A percentile compares a stretch with the other conserved stretches of the same genome.
phyloP scores from a whole-genome alignment of 1,140 invertebrate species.

The Drosophila insularis region DNA sequence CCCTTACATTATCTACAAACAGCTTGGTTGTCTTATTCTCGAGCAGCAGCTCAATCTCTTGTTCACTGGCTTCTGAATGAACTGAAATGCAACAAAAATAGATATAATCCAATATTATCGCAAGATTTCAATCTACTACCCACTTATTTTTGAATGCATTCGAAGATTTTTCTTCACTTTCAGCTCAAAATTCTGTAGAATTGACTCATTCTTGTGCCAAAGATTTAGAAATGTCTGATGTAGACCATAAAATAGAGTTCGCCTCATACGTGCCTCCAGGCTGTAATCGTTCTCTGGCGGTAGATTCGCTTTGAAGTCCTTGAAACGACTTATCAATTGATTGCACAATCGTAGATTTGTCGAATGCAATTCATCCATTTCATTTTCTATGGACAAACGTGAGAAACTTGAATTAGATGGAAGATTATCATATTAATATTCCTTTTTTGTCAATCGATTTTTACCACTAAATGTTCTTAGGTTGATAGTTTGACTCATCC shows the following conservation, averaged over 20 bases:
- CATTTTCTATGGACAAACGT: constrained; percentile 60
- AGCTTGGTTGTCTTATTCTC: constrained; percentile 78
- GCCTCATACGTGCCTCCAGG: constrained; percentile 77
- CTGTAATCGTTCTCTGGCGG: constrained; percentile 73
- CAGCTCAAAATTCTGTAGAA: constrained; percentile 70
- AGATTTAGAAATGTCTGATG: constrained; percentile 77
- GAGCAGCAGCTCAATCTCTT: constrained; percentile 77
- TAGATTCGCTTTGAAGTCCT: constrained; percentile 73
- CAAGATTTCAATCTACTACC: constrained; percentile 20
- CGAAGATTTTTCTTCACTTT: constrained; percentile 77
- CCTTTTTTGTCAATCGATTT: neutral
- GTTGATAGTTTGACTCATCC: constrained; percentile 75
- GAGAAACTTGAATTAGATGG: neutral
- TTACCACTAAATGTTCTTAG: constrained; percentile 74
- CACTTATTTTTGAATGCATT: constrained; percentile 77
- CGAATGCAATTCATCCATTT: constrained; percentile 73
- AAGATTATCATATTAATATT: neutral
- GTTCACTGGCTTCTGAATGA: constrained; percentile 73
- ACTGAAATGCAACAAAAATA: constrained; percentile 38
- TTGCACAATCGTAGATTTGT: constrained; percentile 74
- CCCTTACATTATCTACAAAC: constrained; percentile 81
- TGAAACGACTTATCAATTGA: constrained; percentile 69
- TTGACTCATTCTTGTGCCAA: constrained; percentile 78
- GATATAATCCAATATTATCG: neutral
- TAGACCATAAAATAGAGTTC: constrained; percentile 77